Percentiles rank a stretch among this genome's conserved stretches.
phyloP scores from a whole-genome alignment of 2,888 invertebrate species.

The Tetanocera ferruginea region DNA sequence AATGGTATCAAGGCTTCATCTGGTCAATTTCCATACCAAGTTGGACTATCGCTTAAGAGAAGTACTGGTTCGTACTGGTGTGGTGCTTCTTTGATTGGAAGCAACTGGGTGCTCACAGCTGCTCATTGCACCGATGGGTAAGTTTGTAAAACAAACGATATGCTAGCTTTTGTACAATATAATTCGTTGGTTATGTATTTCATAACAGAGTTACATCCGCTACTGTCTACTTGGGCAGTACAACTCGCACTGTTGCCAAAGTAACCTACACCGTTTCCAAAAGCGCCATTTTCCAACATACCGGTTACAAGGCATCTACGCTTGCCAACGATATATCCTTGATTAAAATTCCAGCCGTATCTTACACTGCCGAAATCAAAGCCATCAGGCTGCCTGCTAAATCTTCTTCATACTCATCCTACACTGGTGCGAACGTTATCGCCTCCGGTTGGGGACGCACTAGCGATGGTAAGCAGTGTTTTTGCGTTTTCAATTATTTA shows the following conservation, averaged over 20 bases:
- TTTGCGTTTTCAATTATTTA: constrained; percentile 4
- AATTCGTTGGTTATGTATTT: not conserved
- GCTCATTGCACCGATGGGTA: constrained; percentile 62
- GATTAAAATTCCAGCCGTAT: constrained; percentile 52
- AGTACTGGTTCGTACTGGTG: constrained; percentile 53
- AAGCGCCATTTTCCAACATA: constrained; percentile 47
- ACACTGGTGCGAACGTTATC: constrained; percentile 50
- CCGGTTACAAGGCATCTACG: constrained; percentile 52
- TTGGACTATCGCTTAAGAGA: constrained; percentile 50
- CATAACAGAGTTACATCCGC: constrained; percentile 49
- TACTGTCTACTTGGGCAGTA: constrained; percentile 55
- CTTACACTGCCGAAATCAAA: constrained; percentile 50
- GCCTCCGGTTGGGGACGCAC: constrained; percentile 65
- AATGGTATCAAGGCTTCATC: constrained; percentile 50
- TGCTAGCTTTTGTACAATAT: too few relatives aligned
- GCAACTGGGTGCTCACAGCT: constrained; percentile 61
- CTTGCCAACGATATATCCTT: constrained; percentile 58
- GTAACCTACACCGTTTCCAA: constrained; percentile 46
- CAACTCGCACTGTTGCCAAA: constrained; percentile 44
- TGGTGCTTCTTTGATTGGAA: constrained; percentile 60
- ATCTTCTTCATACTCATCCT: constrained; percentile 51
- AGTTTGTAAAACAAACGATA: constrained; percentile 1
- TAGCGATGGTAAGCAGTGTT: constrained; percentile 46
- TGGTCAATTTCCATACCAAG: constrained; percentile 58
- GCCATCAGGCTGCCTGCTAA: constrained; percentile 52